phyloP scores from a whole-genome alignment of 2,113 vertebrate species.

The Coracopsis vasa region DNA sequence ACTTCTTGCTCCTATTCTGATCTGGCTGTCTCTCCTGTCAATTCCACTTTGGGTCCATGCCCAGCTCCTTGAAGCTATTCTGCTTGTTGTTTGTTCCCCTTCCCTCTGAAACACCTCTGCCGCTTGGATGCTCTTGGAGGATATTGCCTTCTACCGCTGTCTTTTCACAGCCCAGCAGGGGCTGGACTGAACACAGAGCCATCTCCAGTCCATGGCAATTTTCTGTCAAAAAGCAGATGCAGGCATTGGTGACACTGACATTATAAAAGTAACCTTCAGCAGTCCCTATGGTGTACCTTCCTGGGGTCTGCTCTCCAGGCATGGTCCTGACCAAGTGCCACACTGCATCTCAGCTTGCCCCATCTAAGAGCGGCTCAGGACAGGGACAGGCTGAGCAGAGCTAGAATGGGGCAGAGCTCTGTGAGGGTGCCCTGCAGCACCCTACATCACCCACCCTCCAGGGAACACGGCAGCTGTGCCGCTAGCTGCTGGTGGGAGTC shows the following conservation, averaged over 20 bases:
- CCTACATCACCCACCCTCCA: background rate
- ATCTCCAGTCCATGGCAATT: background rate
- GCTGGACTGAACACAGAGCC: background rate
- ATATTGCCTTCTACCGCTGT: background rate
- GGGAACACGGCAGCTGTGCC: background rate
- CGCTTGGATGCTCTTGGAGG: background rate
- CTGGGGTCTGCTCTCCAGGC: background rate
- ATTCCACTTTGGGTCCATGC: background rate
- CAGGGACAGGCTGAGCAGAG: background rate
- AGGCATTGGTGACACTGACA: rapidly evolving
- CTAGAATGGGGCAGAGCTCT: background rate
- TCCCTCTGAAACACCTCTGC: background rate
- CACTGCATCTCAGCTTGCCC: background rate
- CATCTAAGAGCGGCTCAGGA: background rate
- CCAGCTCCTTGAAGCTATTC: background rate
- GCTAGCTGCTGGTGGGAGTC: background rate
- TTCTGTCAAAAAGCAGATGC: background rate
- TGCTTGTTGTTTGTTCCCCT: background rate
- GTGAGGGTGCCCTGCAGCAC: background rate
- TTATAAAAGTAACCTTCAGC: background rate
- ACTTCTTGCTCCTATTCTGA: background rate
- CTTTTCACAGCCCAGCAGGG: background rate
- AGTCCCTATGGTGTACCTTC: rapidly evolving
- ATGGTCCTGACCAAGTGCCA: background rate
- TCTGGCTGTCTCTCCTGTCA: background rate